phyloP scores from a whole-genome alignment of 2,888 invertebrate genomes.

The Stenodema calcarata region DNA sequence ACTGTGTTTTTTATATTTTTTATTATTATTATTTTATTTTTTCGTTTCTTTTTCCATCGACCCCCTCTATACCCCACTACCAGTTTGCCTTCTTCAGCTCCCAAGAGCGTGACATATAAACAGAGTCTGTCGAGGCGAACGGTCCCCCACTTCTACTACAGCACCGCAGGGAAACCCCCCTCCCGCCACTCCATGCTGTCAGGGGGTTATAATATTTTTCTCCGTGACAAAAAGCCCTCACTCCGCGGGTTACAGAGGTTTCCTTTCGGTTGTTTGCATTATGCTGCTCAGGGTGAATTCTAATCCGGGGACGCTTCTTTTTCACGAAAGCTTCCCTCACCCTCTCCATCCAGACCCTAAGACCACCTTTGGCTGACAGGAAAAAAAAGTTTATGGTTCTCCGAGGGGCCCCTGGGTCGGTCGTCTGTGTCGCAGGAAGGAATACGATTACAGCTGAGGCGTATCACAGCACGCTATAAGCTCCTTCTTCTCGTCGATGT shows the following conservation, averaged over 20 bases:
- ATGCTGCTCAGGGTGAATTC: slow-evolving; percentile 36
- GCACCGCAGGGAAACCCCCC: slow-evolving; percentile 7
- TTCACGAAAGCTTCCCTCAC: background rate
- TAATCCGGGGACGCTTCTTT: slow-evolving; percentile 19
- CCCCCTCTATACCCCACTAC: background rate
- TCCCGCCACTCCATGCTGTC: background rate
- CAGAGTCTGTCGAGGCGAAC: background rate
- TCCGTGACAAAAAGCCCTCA: slow-evolving; percentile 31
- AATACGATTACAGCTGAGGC: background rate
- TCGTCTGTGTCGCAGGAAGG: background rate
- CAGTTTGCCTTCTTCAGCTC: background rate
- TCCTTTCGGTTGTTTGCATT: slow-evolving; percentile 41
- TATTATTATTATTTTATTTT: no score
- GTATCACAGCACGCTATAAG: background rate
- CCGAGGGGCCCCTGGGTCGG: background rate
- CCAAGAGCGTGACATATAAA: background rate
- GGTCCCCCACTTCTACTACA: background rate
- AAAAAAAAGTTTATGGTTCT: slow-evolving; percentile 25
- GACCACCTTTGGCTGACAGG: background rate
- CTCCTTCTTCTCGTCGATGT: background rate
- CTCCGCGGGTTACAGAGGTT: slow-evolving; percentile 29
- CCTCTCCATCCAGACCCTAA: background rate
- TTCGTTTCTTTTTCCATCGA: background rate
- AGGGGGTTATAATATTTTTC: slow-evolving; percentile 34
- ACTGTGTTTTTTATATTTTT: background rate